Conservation (phyloP, 2,797 vertebrate genomes). For the Rhinichthys osculus region DNA sequence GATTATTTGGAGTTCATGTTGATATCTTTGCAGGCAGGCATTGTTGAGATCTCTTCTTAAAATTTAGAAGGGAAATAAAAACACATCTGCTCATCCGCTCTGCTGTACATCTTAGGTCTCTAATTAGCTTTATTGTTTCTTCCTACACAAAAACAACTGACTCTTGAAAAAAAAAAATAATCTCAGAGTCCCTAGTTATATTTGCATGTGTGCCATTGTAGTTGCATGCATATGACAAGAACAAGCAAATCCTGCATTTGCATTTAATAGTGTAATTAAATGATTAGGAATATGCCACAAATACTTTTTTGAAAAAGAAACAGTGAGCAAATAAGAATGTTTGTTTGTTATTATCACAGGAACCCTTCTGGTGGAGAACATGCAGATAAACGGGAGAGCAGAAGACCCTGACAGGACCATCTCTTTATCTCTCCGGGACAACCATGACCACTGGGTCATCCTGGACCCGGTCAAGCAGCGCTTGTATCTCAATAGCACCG, state of each 20-base stretch:
- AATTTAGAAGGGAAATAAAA: not conserved
- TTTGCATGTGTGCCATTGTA: not conserved
- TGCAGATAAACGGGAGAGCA: conserved; percentile 88
- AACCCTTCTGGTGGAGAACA: conserved; percentile 87
- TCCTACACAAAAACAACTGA: not conserved
- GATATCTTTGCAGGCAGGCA: not conserved
- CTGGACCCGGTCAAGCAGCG: conserved; percentile 83
- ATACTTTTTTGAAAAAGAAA: not conserved
- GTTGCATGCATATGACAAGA: not conserved
- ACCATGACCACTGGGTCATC: conserved; percentile 85
- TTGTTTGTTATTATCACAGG: conserved; percentile 73
- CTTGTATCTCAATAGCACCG: conserved; percentile 87
- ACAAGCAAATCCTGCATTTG: not conserved
- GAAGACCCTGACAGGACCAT: conserved; percentile 84
- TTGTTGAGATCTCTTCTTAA: not conserved
- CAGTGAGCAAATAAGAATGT: not conserved
- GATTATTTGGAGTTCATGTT: not conserved
- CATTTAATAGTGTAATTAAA: not conserved
- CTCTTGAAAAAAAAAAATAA: not conserved
- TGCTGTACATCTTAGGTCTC: not conserved
- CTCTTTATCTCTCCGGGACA: conserved; percentile 83
- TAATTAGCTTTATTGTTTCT: not conserved
- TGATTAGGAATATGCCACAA: not conserved
- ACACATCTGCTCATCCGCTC: not conserved
- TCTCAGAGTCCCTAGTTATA: conserved; percentile 9